phyloP scores from a whole-genome alignment of 2,888 invertebrate species.

The Cybosia mesomella region DNA sequence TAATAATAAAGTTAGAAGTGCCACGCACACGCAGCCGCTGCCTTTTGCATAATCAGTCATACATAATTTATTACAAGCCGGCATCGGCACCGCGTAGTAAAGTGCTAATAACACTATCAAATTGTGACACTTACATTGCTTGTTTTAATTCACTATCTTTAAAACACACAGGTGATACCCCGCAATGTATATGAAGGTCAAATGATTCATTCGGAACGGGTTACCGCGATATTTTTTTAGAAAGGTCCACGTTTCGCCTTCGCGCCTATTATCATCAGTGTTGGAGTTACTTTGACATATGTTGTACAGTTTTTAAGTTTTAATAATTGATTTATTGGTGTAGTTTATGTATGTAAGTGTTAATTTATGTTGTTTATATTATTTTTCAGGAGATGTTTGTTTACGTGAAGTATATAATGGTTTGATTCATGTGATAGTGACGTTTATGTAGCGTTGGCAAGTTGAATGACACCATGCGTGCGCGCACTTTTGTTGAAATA shows the following conservation, averaged over 20 bases:
- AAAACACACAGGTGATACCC: background rate
- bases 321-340: slow-evolving; percentile 14
- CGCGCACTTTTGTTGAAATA: background rate
- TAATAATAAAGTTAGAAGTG: background rate
- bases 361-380: slow-evolving; percentile 1
- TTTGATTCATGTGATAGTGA: background rate
- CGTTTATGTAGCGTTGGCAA: slow-evolving; percentile 1
- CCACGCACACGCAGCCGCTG: background rate
- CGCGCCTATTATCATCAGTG: slow-evolving; percentile 39
- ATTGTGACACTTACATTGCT: slow-evolving; percentile 25
- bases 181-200: slow-evolving; percentile 25
- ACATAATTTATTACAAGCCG: slow-evolving; percentile 17
- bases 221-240: slow-evolving; percentile 35
- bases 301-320: slow-evolving; percentile 22
- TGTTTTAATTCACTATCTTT: slow-evolving; percentile 17
- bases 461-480: slow-evolving; percentile 6
- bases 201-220: slow-evolving; percentile 22
- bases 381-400: background rate
- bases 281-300: slow-evolving; percentile 19
- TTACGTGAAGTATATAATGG: background rate
- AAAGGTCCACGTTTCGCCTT: slow-evolving; percentile 40
- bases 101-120: background rate
- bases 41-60: slow-evolving; percentile 1
- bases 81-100: slow-evolving; percentile 14
- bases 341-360: slow-evolving; percentile 30